A percentile compares a stretch with the other conserved stretches of the same genome.
These are phyloP conservation scores for Bombycilla garrulus DNA, from an alignment of 2,113 vertebrate species.

Conservation along the genomic window DNA sequence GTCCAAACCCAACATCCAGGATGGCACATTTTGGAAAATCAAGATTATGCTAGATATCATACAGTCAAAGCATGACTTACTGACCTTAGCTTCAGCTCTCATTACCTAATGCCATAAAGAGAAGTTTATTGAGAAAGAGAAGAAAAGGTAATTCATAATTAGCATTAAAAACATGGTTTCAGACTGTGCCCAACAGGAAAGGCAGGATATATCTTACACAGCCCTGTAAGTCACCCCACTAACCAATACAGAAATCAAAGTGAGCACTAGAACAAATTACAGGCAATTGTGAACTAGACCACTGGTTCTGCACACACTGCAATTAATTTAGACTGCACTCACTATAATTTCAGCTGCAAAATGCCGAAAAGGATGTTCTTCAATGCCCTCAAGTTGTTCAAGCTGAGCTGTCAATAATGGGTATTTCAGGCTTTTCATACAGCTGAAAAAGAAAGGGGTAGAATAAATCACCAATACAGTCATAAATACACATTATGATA, in stretches of 20 bases:
- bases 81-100: background rate
- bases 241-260: background rate
- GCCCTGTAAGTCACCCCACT: background rate
- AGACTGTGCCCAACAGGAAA: background rate
- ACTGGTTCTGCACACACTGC: background rate
- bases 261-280: background rate
- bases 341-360: slow-evolving; percentile 90
- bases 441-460: slow-evolving; percentile 75
- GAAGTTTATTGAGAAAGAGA: background rate
- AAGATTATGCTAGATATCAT: background rate
- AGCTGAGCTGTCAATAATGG: slow-evolving; percentile 86
- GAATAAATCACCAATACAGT: background rate
- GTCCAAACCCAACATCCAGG: background rate
- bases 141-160: background rate
- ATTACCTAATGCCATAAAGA: background rate
- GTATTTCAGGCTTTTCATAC: slow-evolving; percentile 86
- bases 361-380: slow-evolving; percentile 74
- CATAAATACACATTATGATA: background rate
- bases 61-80: background rate
- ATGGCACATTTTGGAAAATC: background rate
- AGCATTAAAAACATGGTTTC: background rate
- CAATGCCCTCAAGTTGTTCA: slow-evolving; percentile 76
- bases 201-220: background rate
- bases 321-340: slow-evolving; percentile 25
- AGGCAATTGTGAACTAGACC: background rate